Conservation (phyloP, 2,888 invertebrate genomes). For the Ischnus inquisitorius region DNA sequence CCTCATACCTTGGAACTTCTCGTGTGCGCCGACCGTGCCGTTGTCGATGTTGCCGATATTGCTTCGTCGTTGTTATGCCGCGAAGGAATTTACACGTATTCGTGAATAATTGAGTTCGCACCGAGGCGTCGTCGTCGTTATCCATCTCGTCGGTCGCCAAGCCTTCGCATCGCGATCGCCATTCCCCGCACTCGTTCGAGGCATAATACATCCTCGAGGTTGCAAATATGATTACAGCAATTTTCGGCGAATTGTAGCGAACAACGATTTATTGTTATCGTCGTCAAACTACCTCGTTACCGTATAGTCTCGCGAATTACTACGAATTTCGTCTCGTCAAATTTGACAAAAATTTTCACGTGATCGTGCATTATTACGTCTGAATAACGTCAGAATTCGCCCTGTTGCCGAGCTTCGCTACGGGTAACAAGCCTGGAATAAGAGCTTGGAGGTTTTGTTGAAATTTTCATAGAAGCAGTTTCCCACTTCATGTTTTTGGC, state of each 20-base stretch:
- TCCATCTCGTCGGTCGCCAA: not conserved
- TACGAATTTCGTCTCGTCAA: too few species aligned
- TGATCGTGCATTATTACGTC: too few species aligned
- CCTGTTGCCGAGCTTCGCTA: too few species aligned
- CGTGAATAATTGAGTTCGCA: slow-evolving; percentile 35
- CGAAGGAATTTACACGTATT: slow-evolving; percentile 15
- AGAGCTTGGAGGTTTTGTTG: too few species aligned
- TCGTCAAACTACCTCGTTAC: not conserved
- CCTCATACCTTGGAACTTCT: not conserved
- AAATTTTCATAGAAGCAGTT: too few species aligned
- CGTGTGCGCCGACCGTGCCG: not conserved
- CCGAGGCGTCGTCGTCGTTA: slow-evolving; percentile 9
- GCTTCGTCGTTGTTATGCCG: not conserved
- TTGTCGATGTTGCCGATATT: slow-evolving; percentile 35
- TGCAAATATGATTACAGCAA: not conserved
- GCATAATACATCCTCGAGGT: not conserved
- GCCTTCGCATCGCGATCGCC: not conserved
- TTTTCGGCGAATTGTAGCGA: not conserved
- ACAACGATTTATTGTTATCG: not conserved
- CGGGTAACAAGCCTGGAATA: too few species aligned
- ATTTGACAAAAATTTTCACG: too few species aligned
- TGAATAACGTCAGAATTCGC: too few species aligned
- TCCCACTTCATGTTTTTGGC: too few species aligned
- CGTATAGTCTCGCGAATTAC: too few species aligned
- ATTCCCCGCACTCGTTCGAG: not conserved